phyloP scores from a whole-genome alignment of 92 coral and sea anemone genomes.

The Blastomussa wellsi region DNA sequence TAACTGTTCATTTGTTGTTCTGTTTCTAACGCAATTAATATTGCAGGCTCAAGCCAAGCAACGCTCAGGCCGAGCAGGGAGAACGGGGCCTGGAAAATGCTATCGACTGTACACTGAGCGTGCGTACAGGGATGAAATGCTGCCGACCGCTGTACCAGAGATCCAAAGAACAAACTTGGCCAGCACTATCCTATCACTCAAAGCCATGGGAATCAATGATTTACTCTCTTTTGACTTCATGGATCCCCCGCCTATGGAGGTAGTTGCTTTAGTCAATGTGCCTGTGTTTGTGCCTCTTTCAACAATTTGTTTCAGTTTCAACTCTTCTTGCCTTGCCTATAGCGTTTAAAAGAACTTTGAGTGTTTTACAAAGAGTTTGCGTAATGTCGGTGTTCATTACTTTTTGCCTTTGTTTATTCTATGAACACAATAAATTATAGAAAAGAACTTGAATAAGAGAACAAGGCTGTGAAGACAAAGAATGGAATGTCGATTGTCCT shows the following conservation, averaged over 20 bases:
- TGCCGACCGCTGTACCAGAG: constrained; percentile 97
- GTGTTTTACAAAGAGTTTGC: not conserved
- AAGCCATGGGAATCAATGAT: constrained; percentile 98
- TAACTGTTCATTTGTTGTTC: no score
- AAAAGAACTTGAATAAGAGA: no score
- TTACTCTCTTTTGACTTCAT: constrained; percentile 92
- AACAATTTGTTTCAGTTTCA: not conserved
- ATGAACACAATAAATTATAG: no score
- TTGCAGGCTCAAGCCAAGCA: constrained; percentile 95
- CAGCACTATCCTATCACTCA: constrained; percentile 92
- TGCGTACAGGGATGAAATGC: constrained; percentile 98
- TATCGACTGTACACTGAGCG: constrained; percentile 98
- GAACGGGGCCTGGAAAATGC: constrained; percentile 99
- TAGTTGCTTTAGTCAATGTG: no score
- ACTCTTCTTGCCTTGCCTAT: not conserved
- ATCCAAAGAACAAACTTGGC: constrained; percentile 96
- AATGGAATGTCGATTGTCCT: no score
- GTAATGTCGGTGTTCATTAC: not conserved
- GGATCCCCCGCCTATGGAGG: constrained; percentile 99
- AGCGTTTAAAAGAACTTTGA: no score
- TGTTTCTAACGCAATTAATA: not conserved
- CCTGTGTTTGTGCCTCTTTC: no score
- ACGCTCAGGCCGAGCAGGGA: constrained; percentile 96
- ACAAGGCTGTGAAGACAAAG: no score
- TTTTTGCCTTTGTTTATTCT: not conserved